Base-by-base conservation (phyloP, 1,140 invertebrate genomes). In the Rhagoletis zephyria region DNA sequence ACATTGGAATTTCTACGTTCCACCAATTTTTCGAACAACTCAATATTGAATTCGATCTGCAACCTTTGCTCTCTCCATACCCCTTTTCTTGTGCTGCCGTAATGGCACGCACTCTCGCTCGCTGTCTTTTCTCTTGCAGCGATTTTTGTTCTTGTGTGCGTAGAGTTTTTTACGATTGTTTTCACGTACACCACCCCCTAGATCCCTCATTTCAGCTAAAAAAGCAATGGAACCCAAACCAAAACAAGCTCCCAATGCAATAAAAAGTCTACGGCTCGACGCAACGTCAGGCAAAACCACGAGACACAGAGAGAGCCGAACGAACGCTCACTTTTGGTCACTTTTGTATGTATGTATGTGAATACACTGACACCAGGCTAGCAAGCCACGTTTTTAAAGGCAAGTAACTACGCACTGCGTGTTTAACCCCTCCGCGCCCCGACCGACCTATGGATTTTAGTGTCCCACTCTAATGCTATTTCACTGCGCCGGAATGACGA, bases 101-200 rank as follows among this genome's bases (percentile, higher is more conserved):
- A 74, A 74, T 74, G 14, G 12, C 12, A 74, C 67, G 67, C 67
- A 74, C 42, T 42, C 67, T 74, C 67, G 42, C 40, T 10, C 67
- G 42, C 14, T 74, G 40, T 10, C 67, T 16, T 4, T 16, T 9
- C 67, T 74, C 67, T 42, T 19, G 10, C 42, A 30, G n/a, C 19
- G 0, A 65, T n/a, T 65, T 5, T 19, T 40, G 40, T 40, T 45
- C 40, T 70, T 14, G 12, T 30, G 12, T 70, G 10, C 45, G 67
- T 56, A 48, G 67, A 48, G 14, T 16, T 74, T 30, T 30, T n/a
- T 45, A 48, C 12, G 14, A 74, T 74, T 12, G 3, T 45, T 74
- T 45, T 14, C 14, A 0, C 2, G 16, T 14, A 10, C 67, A 74
- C 67, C 42, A 70, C 40, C 42, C 10, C 67, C 42, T 48, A 12